Base-by-base conservation (phyloP, 2,113 vertebrate species). In the Bufo gargarizans region DNA sequence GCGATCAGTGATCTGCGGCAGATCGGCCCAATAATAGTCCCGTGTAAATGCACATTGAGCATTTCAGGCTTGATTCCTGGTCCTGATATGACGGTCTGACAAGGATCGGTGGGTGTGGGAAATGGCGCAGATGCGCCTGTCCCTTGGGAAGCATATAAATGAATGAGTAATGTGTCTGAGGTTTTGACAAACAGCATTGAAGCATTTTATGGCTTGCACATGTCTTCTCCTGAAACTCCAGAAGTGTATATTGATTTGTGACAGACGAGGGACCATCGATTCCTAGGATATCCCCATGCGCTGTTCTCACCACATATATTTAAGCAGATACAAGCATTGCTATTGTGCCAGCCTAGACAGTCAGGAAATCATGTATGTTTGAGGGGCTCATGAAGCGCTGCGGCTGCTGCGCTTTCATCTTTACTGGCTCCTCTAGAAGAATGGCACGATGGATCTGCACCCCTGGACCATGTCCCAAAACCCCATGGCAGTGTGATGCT, bases 161-260 rank as follows among this genome's bases (percentile, higher is more conserved):
- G 14, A 50, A 50, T 50, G 72, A 74, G 43, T 74, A 17, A 49
- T 50, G 72, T 76, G 72, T 76, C 69, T 72, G 72, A 50, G 72
- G 72, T 19, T 47, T 74, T 74, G 14, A 47, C 69, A 16, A 9
- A 19, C 69, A 5, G 22, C 69, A 43, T 3, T 74, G 71, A 17
- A 74, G 71, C 72, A 20, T 76, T 76, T 76, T 76, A 76, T 50
- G 72, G 43, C 72, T 76, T 76, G 72, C 72, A 76, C 72, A 76
- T 76, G 71, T 74, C 71, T 74, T 43, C 43, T 45, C 16, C 71
- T 6, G 69, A 71, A 16, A 45, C 13, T 16, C 69, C 69, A 13
- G 43, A 17, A 47, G 45, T 76, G 72, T 76, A 20, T 76, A 49
- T 19, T 76, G 72, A 76, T 76, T 76, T 76, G 72, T 76, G 72